These are phyloP conservation scores for Pimephales promelas DNA, from an alignment of 2,113 vertebrate genomes.

Conservation along the genomic window DNA sequence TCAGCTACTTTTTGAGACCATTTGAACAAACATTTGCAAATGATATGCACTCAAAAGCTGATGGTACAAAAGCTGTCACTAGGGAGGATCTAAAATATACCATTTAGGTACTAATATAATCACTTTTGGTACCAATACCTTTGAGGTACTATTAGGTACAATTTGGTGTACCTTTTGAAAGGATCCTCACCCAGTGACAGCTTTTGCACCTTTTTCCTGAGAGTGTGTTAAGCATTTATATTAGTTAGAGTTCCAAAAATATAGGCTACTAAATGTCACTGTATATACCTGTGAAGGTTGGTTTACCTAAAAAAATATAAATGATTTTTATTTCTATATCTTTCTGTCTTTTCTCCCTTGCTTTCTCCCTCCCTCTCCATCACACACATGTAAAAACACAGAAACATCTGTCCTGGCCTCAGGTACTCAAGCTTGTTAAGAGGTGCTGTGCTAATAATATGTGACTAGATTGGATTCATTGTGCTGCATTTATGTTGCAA, in stretches of 20 bases:
- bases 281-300: not conserved
- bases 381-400: constrained; percentile 6
- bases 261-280: not conserved
- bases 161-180: too few relatives aligned
- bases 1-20: not conserved
- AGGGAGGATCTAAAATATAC: too few relatives aligned
- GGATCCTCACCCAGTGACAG: too few relatives aligned
- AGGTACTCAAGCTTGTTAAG: constrained; percentile 4
- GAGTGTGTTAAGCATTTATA: not conserved
- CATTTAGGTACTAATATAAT: too few relatives aligned
- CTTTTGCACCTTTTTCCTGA: too few relatives aligned
- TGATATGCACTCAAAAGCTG: not conserved
- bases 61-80: too few relatives aligned
- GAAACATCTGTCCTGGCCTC: constrained; percentile 41
- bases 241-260: not conserved
- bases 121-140: too few relatives aligned
- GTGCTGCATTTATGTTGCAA: constrained; percentile 1
- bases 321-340: not conserved
- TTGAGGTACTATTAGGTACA: too few relatives aligned
- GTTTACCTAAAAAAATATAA: not conserved
- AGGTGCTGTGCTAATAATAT: not conserved
- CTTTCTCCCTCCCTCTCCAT: not conserved
- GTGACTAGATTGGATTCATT: not conserved
- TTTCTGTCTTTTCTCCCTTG: constrained; percentile 6
- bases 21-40: not conserved